Evolutionary conservation across 2,888 invertebrate species (phyloP).

Genomic region (Spilosoma lubricipeda): DNA sequence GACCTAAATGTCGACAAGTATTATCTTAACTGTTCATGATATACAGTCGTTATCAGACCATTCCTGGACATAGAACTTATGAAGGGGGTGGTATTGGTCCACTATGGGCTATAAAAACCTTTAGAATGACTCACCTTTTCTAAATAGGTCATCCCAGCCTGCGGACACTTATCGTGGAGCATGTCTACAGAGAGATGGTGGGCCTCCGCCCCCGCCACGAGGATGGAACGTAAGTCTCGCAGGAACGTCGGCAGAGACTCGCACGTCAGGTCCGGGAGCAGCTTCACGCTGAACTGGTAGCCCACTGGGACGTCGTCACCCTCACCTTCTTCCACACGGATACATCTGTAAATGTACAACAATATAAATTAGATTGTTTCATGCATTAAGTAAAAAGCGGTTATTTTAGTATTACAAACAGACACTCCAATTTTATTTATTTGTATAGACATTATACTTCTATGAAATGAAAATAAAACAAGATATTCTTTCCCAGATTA

Average conservation of each 20-base stretch:
- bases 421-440: too few relatives aligned
- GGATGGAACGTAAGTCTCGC: slow-evolving; percentile 66
- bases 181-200: slow-evolving; percentile 72
- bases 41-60: too few relatives aligned
- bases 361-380: too few relatives aligned
- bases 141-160: slow-evolving; percentile 81
- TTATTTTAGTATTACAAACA: too few relatives aligned
- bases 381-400: too few relatives aligned
- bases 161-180: slow-evolving; percentile 79
- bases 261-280: slow-evolving; percentile 72
- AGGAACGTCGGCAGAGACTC: slow-evolving; percentile 70
- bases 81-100: too few relatives aligned
- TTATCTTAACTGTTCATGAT: too few relatives aligned
- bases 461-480: not conserved
- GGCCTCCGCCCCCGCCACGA: slow-evolving; percentile 46
- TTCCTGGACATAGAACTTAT: too few relatives aligned
- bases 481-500: slow-evolving; percentile 68
- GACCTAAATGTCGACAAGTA: too few relatives aligned
- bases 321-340: slow-evolving; percentile 79
- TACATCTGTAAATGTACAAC: slow-evolving; percentile 76
- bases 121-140: slow-evolving; percentile 77
- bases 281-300: slow-evolving; percentile 83
- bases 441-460: too few relatives aligned
- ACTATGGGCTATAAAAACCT: not conserved
- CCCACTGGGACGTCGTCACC: slow-evolving; percentile 69